Evolutionary conservation across 2,113 vertebrate genomes (phyloP), one percentile per base, ranked within the genome.

Genomic region (Centropus unirufus): DNA sequence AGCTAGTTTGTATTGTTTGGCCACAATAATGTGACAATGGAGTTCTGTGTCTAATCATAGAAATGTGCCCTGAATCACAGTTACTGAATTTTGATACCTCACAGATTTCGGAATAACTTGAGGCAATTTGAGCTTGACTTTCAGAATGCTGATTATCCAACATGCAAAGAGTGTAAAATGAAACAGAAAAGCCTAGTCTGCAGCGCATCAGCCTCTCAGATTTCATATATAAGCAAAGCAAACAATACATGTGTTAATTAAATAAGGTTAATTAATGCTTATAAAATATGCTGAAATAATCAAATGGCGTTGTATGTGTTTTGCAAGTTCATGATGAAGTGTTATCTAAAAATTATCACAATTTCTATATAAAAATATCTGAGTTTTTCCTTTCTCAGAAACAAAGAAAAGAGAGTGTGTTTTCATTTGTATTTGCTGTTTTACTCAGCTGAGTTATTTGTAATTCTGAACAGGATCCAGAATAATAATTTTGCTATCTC

Each of bases 401-500:
- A 88, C 29, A 88, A 91, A 82, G 14, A 73, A 81, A 74, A 86
- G 8, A 30, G 34, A 66, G 17, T 26, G 90, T 85, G 14, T 90
- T 96, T 90, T 86, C 36, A 42, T 93, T 92, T 61, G 4, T 51
- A 36, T 83, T 36, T 81, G 24, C 73, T 81, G 19, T 74, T 90
- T 81, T 84, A 81, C 21, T 86, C 57, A 72, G 70, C 34, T 74
- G 51, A 77, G 44, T 72, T 93, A 64, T 90, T 88, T 83, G 34
- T 61, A 74, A 94, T 91, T 77, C 64, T 94, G 79, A 87, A 83
- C 79, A 95, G 73, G 47, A 89, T 54, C 17, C 14, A 92, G 36
- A 90, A 90, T 68, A 94, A 93, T 88, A 96, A 75, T 81, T 94
- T 61, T 92, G 27, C 61, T 94, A 93, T 93, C 79, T 96, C 73